Evolutionary conservation across 1,140 invertebrate species (phyloP), one percentile per base, ranked within the genome.

Genomic region (Euura saliciscinereae): DNA sequence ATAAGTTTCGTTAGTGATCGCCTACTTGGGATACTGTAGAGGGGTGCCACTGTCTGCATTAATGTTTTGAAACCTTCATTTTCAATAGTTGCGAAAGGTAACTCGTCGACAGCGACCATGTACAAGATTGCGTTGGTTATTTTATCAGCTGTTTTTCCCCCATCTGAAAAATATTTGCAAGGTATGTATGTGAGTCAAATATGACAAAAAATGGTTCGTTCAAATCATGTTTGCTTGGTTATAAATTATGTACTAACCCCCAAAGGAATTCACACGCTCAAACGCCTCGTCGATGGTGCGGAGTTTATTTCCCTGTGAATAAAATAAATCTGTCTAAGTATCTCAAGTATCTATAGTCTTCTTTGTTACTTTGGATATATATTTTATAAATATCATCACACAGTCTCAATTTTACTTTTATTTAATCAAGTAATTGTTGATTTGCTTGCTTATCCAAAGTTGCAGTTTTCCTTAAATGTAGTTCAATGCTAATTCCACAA

Each of bases 101-200:
- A 59, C 10, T 81, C 77, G 69, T 83, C 79, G 73, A 79, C 79
- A 42, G 77, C 73, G 64, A 84, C 82, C 82, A 82, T 84, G 69
- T 71, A 81, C 28, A 83, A 73, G 68, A 83, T 28, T 78, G n/a
- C n/a, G n/a, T n/a, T n/a, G n/a, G n/a, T n/a, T n/a, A n/a, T n/a
- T n/a, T n/a, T n/a, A n/a, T n/a, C 77, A 8, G 71, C 43, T 42
- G 71, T 72, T 45, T 65, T 43, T 45, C 75, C 70, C 44, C 77
- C 76, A 51, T 73, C 75, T 76, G n/a, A n/a, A 71, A 71, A 65
- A 71, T 43, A 70, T n/a, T n/a, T n/a, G n/a, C n/a, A n/a, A n/a
- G n/a, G n/a, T n/a, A n/a, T n/a, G n/a, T n/a, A 69, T 13, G 44
- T 43, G 2, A 51, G 45, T 43, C 8, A 67, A 59, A 45, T 28